Base-by-base conservation (phyloP, 1,140 invertebrate species). In the Leptonema lineaticorne region DNA sequence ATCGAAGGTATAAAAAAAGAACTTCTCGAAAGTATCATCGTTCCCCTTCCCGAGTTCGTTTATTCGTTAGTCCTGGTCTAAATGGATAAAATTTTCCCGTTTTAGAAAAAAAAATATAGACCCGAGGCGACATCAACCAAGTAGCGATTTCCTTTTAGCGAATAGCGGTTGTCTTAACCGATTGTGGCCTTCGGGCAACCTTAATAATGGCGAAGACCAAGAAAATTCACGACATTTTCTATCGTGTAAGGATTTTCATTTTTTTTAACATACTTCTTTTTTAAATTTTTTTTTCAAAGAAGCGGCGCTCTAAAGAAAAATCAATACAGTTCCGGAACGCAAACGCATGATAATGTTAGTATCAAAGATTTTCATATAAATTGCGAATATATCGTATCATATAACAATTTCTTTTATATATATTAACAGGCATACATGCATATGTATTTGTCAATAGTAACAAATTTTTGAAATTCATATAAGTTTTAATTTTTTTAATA, bases 131-230 rank as follows among this genome's bases (percentile, higher is more conserved):
- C 50, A 53, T 53, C 50, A 24, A 24, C 2, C 18, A 20, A 41
- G 24, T 62, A 59, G 29, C 22, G 33, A 62, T 62, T 45, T 22
- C 46, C 59, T 24, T 22, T 59, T 37, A 53, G 11, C 16, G 37
- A 18, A 9, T 26, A 59, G 57, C 57, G 59, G 59, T 62, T 62
- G 59, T 45, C 59, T 62, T 62, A 62, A 62, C 59, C 59, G 59
- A 62, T 62, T 62, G 59, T 33, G 8, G 3, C 4, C 59, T 37
- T 45, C 14, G 16, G 59, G 59, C 33, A 18, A 6, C 6, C 24
- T 22, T 37, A 59, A 59, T 59, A 59, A 59, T 59, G 57, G 57
- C 4, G 6, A 24, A 33, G 57, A 26, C 24, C 14, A 20, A 11
- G 57, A 33, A 33, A 59, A 59, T 59, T 59, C 57, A 20, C 57